Conservation (phyloP, 2,113 vertebrate species). For the Hemibagrus wyckioides region DNA sequence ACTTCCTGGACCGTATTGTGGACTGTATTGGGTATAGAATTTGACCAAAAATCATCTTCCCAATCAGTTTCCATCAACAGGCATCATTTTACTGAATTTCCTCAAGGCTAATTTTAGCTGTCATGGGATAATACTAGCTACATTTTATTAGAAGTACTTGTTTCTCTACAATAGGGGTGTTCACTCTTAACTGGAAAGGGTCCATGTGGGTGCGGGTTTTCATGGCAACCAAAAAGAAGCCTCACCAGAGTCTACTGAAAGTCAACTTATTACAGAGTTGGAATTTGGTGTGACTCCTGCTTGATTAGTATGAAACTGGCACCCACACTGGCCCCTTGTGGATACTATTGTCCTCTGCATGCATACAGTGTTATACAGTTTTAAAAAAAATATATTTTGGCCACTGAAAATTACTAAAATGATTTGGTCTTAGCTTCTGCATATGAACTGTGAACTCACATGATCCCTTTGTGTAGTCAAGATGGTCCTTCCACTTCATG, state of each 20-base stretch:
- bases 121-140: background rate
- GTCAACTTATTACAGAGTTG: too few relatives aligned
- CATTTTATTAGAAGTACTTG: background rate
- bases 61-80: background rate
- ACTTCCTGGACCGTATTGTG: constrained; percentile 39
- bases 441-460: constrained; percentile 27
- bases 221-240: too few relatives aligned
- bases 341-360: background rate
- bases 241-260: too few relatives aligned
- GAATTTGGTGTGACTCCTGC: too few relatives aligned
- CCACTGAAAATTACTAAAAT: background rate
- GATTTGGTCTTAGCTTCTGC: background rate
- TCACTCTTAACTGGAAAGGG: too few relatives aligned
- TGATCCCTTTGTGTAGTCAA: constrained; percentile 40
- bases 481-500: constrained; percentile 49
- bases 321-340: too few relatives aligned
- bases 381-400: background rate
- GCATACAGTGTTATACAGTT: background rate
- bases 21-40: constrained; percentile 18
- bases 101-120: background rate
- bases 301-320: too few relatives aligned
- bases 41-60: background rate
- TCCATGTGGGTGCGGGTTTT: too few relatives aligned
- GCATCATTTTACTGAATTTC: background rate
- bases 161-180: background rate